Evolutionary conservation across 1,140 invertebrate genomes (phyloP).

Genomic region (Bursaphelenchus mucronatus): DNA sequence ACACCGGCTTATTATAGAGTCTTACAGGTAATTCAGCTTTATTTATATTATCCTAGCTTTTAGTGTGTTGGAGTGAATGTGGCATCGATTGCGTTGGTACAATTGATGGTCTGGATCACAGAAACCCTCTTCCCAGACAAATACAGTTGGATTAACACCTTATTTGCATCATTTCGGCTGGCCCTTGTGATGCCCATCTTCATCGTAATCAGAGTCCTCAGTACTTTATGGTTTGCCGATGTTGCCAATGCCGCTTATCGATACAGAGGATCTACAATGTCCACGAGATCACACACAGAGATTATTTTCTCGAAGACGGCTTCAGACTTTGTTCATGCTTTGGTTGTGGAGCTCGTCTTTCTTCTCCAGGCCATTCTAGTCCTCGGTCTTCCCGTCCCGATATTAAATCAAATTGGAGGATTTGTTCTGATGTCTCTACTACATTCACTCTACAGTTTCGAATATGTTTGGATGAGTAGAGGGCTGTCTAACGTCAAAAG

Average conservation of each 20-base stretch:
- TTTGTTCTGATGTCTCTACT: constrained; percentile 52
- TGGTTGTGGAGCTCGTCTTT: constrained; percentile 51
- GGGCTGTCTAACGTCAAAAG: constrained; percentile 34
- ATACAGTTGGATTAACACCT: constrained; percentile 32
- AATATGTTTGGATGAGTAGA: constrained; percentile 51
- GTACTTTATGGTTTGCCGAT: constrained; percentile 53
- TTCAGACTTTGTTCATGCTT: constrained; percentile 49
- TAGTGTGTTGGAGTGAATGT: constrained; percentile 46
- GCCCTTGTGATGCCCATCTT: constrained; percentile 46
- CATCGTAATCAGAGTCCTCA: constrained; percentile 35
- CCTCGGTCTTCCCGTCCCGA: constrained; percentile 41
- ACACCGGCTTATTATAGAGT: constrained; percentile 30
- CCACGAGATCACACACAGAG: constrained; percentile 8
- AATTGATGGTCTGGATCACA: constrained; percentile 20
- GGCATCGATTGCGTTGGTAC: constrained; percentile 25
- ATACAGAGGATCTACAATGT: constrained; percentile 23
- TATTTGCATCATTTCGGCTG: constrained; percentile 30
- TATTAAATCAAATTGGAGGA: constrained; percentile 26
- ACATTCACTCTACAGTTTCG: constrained; percentile 54
- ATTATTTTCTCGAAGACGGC: constrained; percentile 39
- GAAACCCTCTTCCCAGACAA: constrained; percentile 15
- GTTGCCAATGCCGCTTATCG: constrained; percentile 27
- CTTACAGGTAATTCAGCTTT: constrained; percentile 13
- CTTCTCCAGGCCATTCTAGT: constrained; percentile 42
- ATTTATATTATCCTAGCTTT: constrained; percentile 26